Percentiles rank a stretch among this genome's conserved stretches.
These are phyloP conservation scores for Drepana falcataria DNA, from an alignment of 2,888 invertebrate species.

Conservation along the genomic window DNA sequence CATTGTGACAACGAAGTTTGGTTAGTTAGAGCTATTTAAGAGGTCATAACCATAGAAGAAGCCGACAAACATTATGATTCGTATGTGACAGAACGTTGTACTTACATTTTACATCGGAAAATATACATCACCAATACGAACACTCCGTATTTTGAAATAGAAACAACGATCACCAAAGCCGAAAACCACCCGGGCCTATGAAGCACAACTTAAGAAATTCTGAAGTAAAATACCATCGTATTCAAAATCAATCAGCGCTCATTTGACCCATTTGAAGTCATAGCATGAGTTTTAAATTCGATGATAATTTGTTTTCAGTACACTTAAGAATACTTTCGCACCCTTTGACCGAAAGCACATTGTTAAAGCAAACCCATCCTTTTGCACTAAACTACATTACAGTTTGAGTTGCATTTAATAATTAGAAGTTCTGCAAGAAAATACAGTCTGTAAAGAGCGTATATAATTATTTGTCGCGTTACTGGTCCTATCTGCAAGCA, in stretches of 20 bases:
- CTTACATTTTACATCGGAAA: constrained; percentile 41
- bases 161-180: constrained; percentile 39
- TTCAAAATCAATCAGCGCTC: too few species aligned
- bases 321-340: not conserved
- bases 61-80: constrained; percentile 10
- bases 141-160: constrained; percentile 36
- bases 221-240: too few species aligned
- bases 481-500: too few species aligned
- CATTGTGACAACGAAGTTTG: too few species aligned
- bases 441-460: too few species aligned
- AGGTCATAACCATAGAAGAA: constrained; percentile 13
- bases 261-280: too few species aligned
- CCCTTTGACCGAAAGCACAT: not conserved
- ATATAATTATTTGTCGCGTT: too few species aligned
- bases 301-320: not conserved
- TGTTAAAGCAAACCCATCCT: constrained; percentile 5
- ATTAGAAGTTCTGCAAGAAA: too few species aligned
- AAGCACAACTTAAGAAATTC: too few species aligned
- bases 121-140: constrained; percentile 33
- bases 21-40: not conserved
- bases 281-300: too few species aligned
- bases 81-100: constrained; percentile 45
- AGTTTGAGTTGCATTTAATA: too few species aligned
- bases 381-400: not conserved
- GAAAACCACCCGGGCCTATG: constrained; percentile 8